Evolutionary conservation across 1,140 invertebrate species (phyloP).

Genomic region (Parapsyche elsis): DNA sequence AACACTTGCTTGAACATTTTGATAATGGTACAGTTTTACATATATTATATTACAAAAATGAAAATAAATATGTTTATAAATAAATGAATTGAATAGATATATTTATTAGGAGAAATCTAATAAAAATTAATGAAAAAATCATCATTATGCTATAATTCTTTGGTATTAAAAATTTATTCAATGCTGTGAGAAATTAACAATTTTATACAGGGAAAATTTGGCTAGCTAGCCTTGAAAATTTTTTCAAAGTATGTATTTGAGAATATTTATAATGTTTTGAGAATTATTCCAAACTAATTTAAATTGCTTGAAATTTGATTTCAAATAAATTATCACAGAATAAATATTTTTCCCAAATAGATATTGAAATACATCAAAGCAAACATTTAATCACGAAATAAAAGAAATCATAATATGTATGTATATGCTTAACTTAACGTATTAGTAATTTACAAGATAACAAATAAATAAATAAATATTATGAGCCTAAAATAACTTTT

Average conservation of each 20-base stretch:
- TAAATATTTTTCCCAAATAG: too few relatives aligned
- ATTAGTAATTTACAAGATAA: not conserved
- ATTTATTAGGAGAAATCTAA: not conserved
- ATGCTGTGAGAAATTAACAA: not conserved
- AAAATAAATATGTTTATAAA: not conserved
- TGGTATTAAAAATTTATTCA: not conserved
- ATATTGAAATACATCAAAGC: too few relatives aligned
- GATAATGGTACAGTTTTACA: not conserved
- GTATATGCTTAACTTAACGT: not conserved
- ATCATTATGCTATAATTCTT: not conserved
- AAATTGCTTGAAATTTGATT: not conserved
- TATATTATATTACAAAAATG: not conserved
- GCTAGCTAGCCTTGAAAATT: too few relatives aligned
- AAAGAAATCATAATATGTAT: not conserved
- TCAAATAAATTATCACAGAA: not conserved
- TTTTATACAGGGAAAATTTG: not conserved
- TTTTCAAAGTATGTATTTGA: too few relatives aligned
- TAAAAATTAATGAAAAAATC: not conserved
- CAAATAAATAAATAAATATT: slow-evolving; percentile 1
- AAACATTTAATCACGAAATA: not conserved
- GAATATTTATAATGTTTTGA: not conserved
- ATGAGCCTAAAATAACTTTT: not conserved
- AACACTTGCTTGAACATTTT: not conserved
- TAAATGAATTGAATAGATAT: not conserved
- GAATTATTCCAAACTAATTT: not conserved